Evolutionary conservation across 2,113 vertebrate species (phyloP), one percentile per base, ranked within the genome.

Genomic region (Neopipo cinnamomea): DNA sequence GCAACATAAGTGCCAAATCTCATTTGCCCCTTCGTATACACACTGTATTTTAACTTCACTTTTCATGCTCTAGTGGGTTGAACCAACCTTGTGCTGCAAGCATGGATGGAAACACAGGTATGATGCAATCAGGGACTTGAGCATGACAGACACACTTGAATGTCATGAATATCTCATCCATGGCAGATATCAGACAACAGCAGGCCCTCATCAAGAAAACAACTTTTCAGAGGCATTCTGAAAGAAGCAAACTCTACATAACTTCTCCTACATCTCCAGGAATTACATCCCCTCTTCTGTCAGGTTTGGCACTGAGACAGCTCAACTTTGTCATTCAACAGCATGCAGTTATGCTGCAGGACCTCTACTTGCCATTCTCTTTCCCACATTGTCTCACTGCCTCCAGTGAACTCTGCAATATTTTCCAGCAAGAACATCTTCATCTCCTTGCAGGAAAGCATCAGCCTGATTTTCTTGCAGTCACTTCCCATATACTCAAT

Each of bases 311-410:
- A 74, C 28, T 30, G 20, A 41, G 28, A 27, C 30, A 37, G 33
- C 30, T 79, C 0, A 0, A 31, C 13, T 46, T 1, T 0, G 35
- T 50, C 6, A 1, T 46, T 50, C 42, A 53, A 7, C 20, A 61
- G 39, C 1, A 3, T 4, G 8, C 10, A 47, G 1, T 44, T 23
- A 5, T 24, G 17, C 15, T 65, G 39, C 14, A 82, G 49, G 37
- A 28, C 28, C 33, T 78, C 33, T 58, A 8, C 16, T 53, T 53
- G 22, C 50, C 31, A 33, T 14, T 58, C 30, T 82, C 24, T 39
- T 41, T 20, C 23, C 5, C 59, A 35, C 4, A 23, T 47, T 77
- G 44, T 46, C 63, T 74, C 24, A 13, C 8, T 55, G 55, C 24
- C 21, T 61, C 37, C 19, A 81, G 6, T 47, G n/a, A 92, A 56